Conservation (phyloP, 2,888 invertebrate genomes). For the Oegoconia quadripuncta region DNA sequence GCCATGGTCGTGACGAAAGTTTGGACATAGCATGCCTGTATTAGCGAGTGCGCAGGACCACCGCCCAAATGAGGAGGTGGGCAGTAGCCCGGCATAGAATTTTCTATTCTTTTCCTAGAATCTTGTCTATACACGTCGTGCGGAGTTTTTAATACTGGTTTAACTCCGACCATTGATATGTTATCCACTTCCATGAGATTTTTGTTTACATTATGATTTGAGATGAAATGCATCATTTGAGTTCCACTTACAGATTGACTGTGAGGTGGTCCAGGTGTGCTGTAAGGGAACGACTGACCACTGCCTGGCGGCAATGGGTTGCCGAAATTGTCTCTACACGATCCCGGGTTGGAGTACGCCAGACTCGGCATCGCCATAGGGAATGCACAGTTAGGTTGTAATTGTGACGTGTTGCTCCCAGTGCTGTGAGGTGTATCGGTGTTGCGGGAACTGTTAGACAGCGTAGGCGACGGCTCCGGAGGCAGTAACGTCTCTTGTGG, state of each 20-base stretch:
- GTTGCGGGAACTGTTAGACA: conserved; percentile 73
- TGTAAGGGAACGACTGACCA: conserved; percentile 52
- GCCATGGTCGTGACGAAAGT: conserved; percentile 77
- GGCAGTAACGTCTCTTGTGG: conserved; percentile 77
- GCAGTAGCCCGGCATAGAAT: conserved; percentile 69
- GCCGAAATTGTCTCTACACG: conserved; percentile 55
- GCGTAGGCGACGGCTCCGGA: conserved; percentile 81
- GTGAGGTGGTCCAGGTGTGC: conserved; percentile 59
- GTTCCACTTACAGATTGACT: conserved; percentile 54
- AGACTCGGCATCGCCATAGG: conserved; percentile 67
- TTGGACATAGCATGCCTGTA: conserved; percentile 67
- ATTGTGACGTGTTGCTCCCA: conserved; percentile 49
- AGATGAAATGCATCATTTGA: conserved; percentile 75
- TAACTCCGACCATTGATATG: conserved; percentile 74
- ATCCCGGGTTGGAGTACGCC: conserved; percentile 69
- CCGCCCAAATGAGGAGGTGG: conserved; percentile 71
- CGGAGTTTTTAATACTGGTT: conserved; percentile 46
- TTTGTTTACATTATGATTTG: conserved; percentile 71
- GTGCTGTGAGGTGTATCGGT: conserved; percentile 70
- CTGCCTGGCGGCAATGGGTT: conserved; percentile 60
- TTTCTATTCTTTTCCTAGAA: conserved; percentile 49
- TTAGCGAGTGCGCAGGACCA: conserved; percentile 63
- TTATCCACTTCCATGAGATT: conserved; percentile 75
- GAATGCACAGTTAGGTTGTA: conserved; percentile 55
- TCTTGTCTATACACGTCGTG: conserved; percentile 53